Evolutionary conservation across 1,140 invertebrate species (phyloP).

Genomic region (Trialeurodes vaporariorum): DNA sequence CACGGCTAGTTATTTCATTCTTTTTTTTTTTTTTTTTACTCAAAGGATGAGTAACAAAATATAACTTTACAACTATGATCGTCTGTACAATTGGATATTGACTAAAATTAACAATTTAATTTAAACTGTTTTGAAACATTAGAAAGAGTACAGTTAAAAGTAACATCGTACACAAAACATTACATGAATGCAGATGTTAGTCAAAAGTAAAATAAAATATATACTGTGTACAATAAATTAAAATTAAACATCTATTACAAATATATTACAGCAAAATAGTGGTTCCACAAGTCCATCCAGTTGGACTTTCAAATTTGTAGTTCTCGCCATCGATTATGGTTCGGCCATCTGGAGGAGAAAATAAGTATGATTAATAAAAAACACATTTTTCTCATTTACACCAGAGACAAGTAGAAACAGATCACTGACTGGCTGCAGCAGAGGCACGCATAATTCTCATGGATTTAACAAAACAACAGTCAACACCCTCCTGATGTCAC

Average conservation of each 20-base stretch:
- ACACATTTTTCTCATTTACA: too few species aligned
- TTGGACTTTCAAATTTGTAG: neutral
- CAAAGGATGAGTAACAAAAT: neutral
- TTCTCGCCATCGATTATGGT: neutral
- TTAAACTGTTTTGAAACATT: neutral
- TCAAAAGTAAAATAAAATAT: neutral
- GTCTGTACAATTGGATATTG: neutral
- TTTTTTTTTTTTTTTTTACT: too few species aligned
- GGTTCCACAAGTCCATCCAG: neutral
- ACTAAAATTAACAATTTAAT: neutral
- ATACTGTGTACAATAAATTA: neutral
- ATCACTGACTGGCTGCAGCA: too few species aligned
- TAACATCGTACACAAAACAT: neutral
- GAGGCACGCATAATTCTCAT: too few species aligned
- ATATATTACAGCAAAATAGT: neutral
- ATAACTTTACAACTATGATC: neutral
- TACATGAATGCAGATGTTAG: neutral
- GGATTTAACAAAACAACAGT: too few species aligned
- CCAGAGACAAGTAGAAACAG: too few species aligned
- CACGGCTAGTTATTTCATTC: too few species aligned
- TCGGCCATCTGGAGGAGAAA: neutral
- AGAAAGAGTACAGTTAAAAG: neutral
- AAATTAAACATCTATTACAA: neutral
- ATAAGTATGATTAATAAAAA: too few species aligned
- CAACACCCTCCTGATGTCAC: too few species aligned